Conservation (phyloP, 2,113 vertebrate species). For the Formicarius rufipectus region DNA sequence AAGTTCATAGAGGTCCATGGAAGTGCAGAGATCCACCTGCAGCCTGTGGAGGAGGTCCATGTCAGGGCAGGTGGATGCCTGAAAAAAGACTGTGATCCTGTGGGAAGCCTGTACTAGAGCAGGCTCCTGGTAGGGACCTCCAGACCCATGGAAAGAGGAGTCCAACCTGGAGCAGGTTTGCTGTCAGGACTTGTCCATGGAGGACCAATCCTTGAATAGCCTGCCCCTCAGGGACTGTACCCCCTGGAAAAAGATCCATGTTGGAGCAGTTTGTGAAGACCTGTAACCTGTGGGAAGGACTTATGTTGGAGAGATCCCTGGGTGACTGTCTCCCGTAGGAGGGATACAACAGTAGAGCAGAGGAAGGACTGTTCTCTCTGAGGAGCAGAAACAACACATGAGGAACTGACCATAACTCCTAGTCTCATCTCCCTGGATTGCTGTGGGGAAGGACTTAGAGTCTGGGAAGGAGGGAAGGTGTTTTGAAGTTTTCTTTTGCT, state of each 20-base stretch:
- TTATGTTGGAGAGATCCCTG: neutral
- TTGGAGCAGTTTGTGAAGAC: neutral
- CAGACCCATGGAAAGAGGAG: neutral
- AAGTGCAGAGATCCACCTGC: neutral
- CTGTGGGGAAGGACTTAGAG: neutral
- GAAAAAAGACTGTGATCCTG: neutral
- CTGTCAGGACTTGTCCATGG: neutral
- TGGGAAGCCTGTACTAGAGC: neutral
- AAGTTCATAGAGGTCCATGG: neutral
- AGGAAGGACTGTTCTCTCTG: neutral
- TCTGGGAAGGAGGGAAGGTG: neutral
- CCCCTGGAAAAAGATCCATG: neutral
- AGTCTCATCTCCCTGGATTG: neutral
- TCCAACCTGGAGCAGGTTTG: neutral
- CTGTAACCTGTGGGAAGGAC: neutral
- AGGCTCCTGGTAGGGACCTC: neutral
- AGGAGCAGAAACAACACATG: neutral
- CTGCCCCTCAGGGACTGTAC: neutral
- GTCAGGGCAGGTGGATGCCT: no score
- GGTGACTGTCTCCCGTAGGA: no score
- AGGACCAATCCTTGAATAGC: neutral
- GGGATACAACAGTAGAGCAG: neutral
- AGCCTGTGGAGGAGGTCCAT: neutral
- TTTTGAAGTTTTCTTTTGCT: neutral
- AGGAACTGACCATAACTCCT: neutral